Base-by-base conservation (phyloP, 2,113 vertebrate species). In the Cromileptes altivelis region DNA sequence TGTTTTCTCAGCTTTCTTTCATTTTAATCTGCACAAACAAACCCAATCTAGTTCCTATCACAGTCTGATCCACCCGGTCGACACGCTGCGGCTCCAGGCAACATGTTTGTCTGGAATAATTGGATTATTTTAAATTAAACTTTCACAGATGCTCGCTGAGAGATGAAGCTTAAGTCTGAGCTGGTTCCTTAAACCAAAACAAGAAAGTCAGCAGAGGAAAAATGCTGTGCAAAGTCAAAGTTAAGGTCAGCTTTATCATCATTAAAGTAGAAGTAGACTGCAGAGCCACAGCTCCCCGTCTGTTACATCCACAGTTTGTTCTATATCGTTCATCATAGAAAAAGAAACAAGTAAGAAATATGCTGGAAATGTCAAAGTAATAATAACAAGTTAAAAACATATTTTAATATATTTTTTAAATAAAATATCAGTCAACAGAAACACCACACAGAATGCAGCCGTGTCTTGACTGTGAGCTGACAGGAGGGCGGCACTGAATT, bases 81-180 rank as follows among this genome's bases (percentile, higher is more conserved):
- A 55, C 4, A 14, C 4, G 4, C 62, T 4, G 72, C 49, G 6
- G 81, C 85, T 73, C 2, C 42, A 3, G 49, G 71, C 53, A 6
- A 9, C 21, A 33, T 53, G 49, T n/a, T 70, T 13, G 0, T 1
- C 57, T 27, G 63, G 2, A 37, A 56, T 81, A 81, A 88, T 61
- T 74, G 58, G 86, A 81, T 85, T 81, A 75, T 78, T 74, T 55
- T 12, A 78, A 78, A 81, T 84, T 30, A 70, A 55, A 81, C 55
- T 62, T 42, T 1, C 70, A 45, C 58, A 62, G 56, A 0, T 0
- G 17, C 7, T 64, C 12, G 2, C 64, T 62, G 49, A 73, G 56
- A 79, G 45, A 75, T 12, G 4, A 40, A 63, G 58, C 37, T 72
- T 9, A 55, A 67, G 70, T 76, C 61, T 56, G 62, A 58, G 63